A percentile compares a stretch with the other conserved stretches of the same genome.
Evolutionary conservation across 2,888 invertebrate species (phyloP).

Genomic region (Furcula furcula): DNA sequence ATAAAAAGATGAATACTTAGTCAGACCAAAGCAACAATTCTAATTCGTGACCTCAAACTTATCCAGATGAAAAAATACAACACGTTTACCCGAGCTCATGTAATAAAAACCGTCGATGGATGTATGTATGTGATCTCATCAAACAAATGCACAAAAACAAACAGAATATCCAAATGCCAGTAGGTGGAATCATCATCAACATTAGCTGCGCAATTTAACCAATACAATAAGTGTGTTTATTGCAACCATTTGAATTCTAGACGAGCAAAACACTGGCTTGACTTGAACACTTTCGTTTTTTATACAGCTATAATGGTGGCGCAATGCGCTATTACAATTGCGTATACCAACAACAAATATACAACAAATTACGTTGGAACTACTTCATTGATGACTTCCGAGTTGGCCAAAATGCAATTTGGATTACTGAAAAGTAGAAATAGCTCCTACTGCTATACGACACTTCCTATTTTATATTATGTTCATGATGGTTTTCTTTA

Average conservation of each 20-base stretch:
- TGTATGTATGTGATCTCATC: neutral
- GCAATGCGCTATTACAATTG: slow-evolving; percentile 15
- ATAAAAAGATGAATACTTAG: too few species aligned
- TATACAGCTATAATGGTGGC: slow-evolving; percentile 18
- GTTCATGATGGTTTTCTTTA: too few species aligned
- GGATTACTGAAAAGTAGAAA: too few species aligned
- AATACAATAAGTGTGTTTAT: slow-evolving; percentile 1
- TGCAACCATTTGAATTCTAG: slow-evolving; percentile 10
- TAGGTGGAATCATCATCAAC: slow-evolving; percentile 5
- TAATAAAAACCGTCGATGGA: neutral
- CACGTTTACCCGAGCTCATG: neutral
- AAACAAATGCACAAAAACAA: slow-evolving; percentile 4
- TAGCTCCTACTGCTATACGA: too few species aligned
- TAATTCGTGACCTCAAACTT: neutral
- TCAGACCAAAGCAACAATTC: neutral
- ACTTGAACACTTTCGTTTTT: slow-evolving; percentile 20
- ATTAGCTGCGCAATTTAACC: slow-evolving; percentile 14
- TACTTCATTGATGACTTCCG: too few species aligned
- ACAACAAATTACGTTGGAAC: too few species aligned
- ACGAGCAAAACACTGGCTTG: slow-evolving; percentile 1
- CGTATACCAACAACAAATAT: too few species aligned
- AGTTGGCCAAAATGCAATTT: too few species aligned
- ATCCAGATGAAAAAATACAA: neutral
- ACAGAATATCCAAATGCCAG: slow-evolving; percentile 2
- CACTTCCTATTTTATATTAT: too few species aligned